Base-by-base conservation (phyloP, 2,888 invertebrate genomes). In the Melanargia galathea region DNA sequence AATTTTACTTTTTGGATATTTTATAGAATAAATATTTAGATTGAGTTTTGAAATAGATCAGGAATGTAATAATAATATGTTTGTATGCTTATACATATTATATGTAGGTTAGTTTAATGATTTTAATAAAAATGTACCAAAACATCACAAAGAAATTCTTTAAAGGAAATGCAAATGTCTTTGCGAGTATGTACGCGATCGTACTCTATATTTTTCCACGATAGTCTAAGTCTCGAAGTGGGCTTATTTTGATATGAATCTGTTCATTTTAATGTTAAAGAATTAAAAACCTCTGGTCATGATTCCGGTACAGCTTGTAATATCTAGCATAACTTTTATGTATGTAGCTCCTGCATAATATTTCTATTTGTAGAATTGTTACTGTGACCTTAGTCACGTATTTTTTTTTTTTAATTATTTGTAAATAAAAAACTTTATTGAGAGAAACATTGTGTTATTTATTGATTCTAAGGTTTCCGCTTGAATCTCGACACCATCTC, bases 341-440 rank as follows among this genome's bases (percentile, higher is more conserved):
- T 51, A 51, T 30, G 30, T 30, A 30, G 30, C 7, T 30, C 6
- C 30, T 30, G 8, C 30, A 6, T 30, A 30, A 16, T 51, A 33
- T 51, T 51, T 33, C 18, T 66, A 55, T 63, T 64, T 66, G 66
- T 73, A 73, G 71, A 68, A 71, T 73, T 75, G 75, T 75, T 75
- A 73, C 66, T 69, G 75, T 74, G 75, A 70, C 73, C 18, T 67
- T 68, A 58, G 73, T 72, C 73, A 71, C 73, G 64, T 70, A 70
- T 71, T 75, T 74, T 74, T 71, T 75, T 74, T 74, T 66, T 73
- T 71, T 75, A 72, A 73, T 75, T 72, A 75, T 75, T 75, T 75
- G 75, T 75, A 75, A 74, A 75, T 75, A 75, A 75, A 49, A 74
- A 75, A 70, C 70, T 72, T 74, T 75, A 74, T 75, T 72, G 71